Evolutionary conservation across 2,113 vertebrate species (phyloP).

Genomic region (Tonatia bakeri): DNA sequence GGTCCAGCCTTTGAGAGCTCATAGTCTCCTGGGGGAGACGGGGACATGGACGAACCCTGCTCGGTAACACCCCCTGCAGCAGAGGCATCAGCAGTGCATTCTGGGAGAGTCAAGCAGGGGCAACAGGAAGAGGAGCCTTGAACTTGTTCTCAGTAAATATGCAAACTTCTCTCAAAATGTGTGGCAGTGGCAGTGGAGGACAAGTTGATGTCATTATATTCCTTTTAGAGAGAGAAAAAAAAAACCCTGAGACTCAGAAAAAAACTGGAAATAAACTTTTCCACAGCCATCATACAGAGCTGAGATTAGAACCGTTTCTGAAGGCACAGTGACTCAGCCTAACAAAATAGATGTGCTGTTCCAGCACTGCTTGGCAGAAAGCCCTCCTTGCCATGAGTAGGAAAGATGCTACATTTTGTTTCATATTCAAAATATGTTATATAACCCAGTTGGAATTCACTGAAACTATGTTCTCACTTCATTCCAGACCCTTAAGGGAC

Average conservation of each 20-base stretch:
- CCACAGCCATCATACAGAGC: conserved; percentile 57
- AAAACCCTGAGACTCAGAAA: conserved; percentile 25
- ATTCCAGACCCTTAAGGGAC: conserved; percentile 21
- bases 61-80: background rate
- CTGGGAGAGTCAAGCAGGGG: background rate
- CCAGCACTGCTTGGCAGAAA: conserved; percentile 64
- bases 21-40: background rate
- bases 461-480: conserved; percentile 37
- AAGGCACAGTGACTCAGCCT: conserved; percentile 71
- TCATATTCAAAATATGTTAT: conserved; percentile 65
- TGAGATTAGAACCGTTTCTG: conserved; percentile 71
- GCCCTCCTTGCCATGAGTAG: conserved; percentile 45
- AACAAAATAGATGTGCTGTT: conserved; percentile 69
- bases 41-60: background rate
- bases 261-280: conserved; percentile 61
- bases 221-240: conserved; percentile 14
- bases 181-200: conserved; percentile 59
- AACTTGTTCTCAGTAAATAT: background rate
- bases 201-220: conserved; percentile 70
- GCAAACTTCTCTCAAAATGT: conserved; percentile 40
- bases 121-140: background rate
- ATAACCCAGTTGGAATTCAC: conserved; percentile 58
- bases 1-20: background rate
- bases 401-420: conserved; percentile 60
- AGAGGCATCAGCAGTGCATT: background rate